Conservation (phyloP, 2,888 invertebrate genomes). For the Athrips mouffetella region DNA sequence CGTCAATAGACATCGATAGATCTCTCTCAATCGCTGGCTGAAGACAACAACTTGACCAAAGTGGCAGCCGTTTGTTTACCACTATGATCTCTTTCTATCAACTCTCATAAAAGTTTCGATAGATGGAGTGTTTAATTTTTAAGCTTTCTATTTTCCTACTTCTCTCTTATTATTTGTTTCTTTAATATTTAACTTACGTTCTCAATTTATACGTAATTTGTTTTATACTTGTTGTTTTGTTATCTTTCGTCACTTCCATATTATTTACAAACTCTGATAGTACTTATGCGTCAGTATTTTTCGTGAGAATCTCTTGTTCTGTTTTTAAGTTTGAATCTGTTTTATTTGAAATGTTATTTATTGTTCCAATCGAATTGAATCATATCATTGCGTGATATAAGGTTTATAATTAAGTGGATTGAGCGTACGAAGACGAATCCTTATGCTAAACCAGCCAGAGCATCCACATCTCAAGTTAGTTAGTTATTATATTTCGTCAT, state of each 20-base stretch:
- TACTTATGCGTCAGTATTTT: conserved; percentile 52
- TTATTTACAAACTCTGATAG: conserved; percentile 37
- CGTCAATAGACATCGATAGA: no score
- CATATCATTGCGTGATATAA: conserved; percentile 46
- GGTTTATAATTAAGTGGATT: conserved; percentile 24
- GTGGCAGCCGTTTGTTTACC: no score
- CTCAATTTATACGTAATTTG: conserved; percentile 21
- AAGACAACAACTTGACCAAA: no score
- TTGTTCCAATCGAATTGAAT: conserved; percentile 35
- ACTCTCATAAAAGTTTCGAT: no score
- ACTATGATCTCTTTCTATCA: no score
- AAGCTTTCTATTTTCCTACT: not conserved
- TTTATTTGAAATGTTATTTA: conserved; percentile 18
- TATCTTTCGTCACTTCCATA: conserved; percentile 25
- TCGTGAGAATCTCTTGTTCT: conserved; percentile 25
- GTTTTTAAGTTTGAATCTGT: conserved; percentile 21
- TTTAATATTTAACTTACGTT: not conserved
- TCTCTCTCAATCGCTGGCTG: no score
- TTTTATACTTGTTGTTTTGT: conserved; percentile 29
- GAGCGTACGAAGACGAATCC: not conserved
- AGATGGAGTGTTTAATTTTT: no score
- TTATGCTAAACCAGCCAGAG: not conserved
- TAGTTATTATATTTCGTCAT: no score
- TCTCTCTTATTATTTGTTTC: not conserved
- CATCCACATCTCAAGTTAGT: not conserved